Conservation (phyloP, 1,140 invertebrate genomes). For the Drosophila santomea region DNA sequence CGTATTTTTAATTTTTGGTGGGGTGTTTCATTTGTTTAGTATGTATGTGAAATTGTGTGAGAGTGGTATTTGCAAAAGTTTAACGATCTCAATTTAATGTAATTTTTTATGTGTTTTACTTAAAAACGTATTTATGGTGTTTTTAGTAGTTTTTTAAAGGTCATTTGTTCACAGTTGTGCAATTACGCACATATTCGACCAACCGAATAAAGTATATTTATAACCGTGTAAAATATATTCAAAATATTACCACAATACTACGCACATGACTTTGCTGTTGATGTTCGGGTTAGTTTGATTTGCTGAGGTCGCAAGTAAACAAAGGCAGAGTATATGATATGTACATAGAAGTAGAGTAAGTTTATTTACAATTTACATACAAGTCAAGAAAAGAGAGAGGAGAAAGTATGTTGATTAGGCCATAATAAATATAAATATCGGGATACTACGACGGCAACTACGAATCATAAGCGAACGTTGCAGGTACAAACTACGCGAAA, state of each 20-base stretch:
- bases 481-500: constrained; percentile 42
- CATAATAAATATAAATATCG: constrained; percentile 49
- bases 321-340: constrained; percentile 73
- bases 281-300: constrained; percentile 62
- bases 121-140: neutral
- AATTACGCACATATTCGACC: constrained; percentile 7
- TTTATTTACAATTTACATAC: constrained; percentile 80
- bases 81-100: neutral
- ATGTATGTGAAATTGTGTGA: constrained; percentile 17
- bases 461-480: constrained; percentile 47
- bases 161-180: neutral
- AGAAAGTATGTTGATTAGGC: constrained; percentile 41
- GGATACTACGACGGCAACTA: constrained; percentile 30
- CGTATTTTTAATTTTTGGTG: neutral
- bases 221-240: constrained; percentile 21
- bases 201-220: constrained; percentile 13
- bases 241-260: constrained; percentile 72
- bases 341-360: constrained; percentile 67
- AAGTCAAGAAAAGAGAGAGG: constrained; percentile 31
- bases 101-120: neutral
- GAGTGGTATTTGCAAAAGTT: constrained; percentile 2
- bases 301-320: constrained; percentile 58
- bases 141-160: neutral
- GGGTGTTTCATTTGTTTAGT: constrained; percentile 16
- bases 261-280: constrained; percentile 70